A percentile compares a stretch with the other conserved stretches of the same genome.
These are phyloP conservation scores for Iguana delicatissima DNA, from an alignment of 2,797 vertebrate species.

Conservation along the genomic window DNA sequence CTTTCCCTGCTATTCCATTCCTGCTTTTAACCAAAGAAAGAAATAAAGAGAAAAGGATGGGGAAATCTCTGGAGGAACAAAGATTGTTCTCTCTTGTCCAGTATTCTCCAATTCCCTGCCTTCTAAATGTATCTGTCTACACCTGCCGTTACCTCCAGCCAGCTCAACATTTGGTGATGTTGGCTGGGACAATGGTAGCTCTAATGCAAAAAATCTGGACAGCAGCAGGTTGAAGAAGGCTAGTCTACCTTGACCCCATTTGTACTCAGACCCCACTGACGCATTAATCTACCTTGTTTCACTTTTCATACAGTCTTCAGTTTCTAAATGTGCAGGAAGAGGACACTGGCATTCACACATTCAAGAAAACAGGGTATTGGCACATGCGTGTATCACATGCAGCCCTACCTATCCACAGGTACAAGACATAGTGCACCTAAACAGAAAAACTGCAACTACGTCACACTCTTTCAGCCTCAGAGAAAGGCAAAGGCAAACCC, in stretches of 20 bases:
- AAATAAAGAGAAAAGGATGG: not conserved
- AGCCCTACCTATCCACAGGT: not conserved
- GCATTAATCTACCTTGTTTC: not conserved
- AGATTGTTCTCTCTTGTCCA: not conserved
- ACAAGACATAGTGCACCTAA: not conserved
- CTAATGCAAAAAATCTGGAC: too few species aligned
- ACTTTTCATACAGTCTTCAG: not conserved
- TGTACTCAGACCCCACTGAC: not conserved
- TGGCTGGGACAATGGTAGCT: too few species aligned
- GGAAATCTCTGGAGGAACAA: not conserved
- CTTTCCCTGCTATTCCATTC: not conserved
- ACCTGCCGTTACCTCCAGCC: too few species aligned
- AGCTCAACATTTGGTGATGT: too few species aligned
- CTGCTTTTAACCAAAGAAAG: not conserved
- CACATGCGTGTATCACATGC: too few species aligned
- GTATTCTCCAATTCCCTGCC: too few species aligned
- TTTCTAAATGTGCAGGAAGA: not conserved
- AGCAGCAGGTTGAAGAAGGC: too few species aligned
- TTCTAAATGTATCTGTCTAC: too few species aligned
- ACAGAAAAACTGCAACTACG: too few species aligned
- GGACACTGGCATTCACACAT: not conserved
- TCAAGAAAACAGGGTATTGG: not conserved
- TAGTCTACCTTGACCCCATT: not conserved
- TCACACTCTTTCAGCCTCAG: too few species aligned
- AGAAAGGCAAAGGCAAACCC: too few species aligned